Evolutionary conservation across 2,113 vertebrate species (phyloP).

Genomic region (Castor canadensis): DNA sequence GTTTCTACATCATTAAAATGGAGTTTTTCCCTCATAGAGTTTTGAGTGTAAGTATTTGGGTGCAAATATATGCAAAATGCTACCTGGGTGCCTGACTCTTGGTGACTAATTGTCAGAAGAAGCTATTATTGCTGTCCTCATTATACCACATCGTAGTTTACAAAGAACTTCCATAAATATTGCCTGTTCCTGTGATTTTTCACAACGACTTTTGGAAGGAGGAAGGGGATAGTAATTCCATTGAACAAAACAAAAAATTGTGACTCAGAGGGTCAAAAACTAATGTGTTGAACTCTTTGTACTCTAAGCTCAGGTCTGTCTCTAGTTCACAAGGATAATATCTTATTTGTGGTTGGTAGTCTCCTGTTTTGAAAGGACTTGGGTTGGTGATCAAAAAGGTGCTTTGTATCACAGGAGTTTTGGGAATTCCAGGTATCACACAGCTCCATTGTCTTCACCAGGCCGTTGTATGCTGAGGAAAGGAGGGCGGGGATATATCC

Average conservation of each 20-base stretch:
- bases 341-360: neutral
- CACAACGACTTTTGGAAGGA: neutral
- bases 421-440: neutral
- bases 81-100: too few relatives aligned
- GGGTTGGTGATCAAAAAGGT: neutral
- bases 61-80: neutral
- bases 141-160: neutral
- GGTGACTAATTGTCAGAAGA: too few relatives aligned
- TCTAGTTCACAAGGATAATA: neutral
- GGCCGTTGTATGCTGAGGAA: neutral
- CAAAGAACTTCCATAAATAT: neutral
- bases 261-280: neutral
- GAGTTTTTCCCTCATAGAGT: neutral
- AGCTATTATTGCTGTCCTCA: fast-evolving
- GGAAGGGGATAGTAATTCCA: neutral
- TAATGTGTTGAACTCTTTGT: neutral
- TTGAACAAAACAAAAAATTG: neutral
- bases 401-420: neutral
- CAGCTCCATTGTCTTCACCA: neutral
- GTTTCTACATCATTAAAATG: neutral
- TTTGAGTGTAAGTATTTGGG: neutral
- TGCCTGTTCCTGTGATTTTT: neutral
- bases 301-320: neutral
- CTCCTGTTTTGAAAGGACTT: neutral
- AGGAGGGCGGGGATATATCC: neutral